Percentiles rank a stretch among this genome's conserved stretches.
These are phyloP conservation scores for Chondrosia reniformis DNA, from an alignment of 37 sponge, comb jelly and placozoan species.

Conservation along the genomic window DNA sequence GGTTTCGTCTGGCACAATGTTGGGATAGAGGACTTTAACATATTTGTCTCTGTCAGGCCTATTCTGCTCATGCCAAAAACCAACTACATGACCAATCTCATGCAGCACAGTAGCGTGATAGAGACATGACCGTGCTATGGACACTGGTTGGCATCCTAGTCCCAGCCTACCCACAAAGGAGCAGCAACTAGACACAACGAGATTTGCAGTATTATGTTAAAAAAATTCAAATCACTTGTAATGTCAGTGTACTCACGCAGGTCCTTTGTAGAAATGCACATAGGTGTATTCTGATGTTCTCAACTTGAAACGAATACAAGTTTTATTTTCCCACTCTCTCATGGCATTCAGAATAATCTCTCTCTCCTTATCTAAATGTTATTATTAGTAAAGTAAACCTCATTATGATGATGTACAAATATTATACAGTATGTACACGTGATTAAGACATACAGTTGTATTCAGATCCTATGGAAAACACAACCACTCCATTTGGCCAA, in stretches of 20 bases:
- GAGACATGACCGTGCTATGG: slow-evolving; percentile 17
- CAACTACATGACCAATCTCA: slow-evolving; percentile 35
- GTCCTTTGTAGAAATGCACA: slow-evolving; percentile 58
- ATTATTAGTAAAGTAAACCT: neutral
- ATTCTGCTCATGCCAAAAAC: slow-evolving; percentile 36
- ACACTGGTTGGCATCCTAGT: slow-evolving; percentile 22
- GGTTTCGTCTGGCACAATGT: slow-evolving; percentile 9
- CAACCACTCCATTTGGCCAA: slow-evolving; percentile 60
- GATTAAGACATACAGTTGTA: neutral
- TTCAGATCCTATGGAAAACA: slow-evolving; percentile 31
- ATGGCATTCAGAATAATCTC: slow-evolving; percentile 46
- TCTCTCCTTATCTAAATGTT: slow-evolving; percentile 31
- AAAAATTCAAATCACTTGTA: neutral
- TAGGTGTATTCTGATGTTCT: slow-evolving; percentile 25
- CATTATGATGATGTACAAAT: no score
- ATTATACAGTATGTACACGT: neutral
- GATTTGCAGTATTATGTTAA: neutral
- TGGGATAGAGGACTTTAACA: neutral
- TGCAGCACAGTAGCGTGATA: slow-evolving; percentile 12
- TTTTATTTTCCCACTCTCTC: slow-evolving; percentile 70
- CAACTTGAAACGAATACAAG: slow-evolving; percentile 62
- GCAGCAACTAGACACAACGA: slow-evolving; percentile 23
- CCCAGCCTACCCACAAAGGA: slow-evolving; percentile 32
- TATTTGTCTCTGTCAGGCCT: slow-evolving; percentile 34
- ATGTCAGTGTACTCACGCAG: slow-evolving; percentile 32